Evolutionary conservation across 1,140 invertebrate genomes (phyloP).

Genomic region (Pogonus chalceus): DNA sequence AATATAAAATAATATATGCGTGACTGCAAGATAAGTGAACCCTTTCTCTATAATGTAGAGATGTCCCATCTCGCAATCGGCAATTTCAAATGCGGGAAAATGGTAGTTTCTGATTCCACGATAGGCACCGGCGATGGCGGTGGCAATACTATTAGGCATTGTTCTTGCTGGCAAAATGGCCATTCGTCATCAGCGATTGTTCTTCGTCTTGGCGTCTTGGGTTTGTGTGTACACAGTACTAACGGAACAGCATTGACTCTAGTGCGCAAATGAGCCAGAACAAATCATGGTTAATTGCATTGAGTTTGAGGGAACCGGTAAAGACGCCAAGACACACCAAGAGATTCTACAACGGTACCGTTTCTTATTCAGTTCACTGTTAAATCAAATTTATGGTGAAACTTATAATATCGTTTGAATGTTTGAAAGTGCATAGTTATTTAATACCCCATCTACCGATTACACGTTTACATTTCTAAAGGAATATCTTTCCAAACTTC

Average conservation of each 20-base stretch:
- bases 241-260: constrained; percentile 18
- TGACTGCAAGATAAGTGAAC: too few relatives aligned
- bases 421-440: constrained; percentile 32
- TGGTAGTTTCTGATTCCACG: too few relatives aligned
- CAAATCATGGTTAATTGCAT: constrained; percentile 39
- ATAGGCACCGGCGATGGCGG: too few relatives aligned
- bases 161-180: too few relatives aligned
- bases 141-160: too few relatives aligned
- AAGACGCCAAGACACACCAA: background rate
- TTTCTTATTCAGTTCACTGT: constrained; percentile 31
- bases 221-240: background rate
- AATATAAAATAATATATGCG: too few relatives aligned
- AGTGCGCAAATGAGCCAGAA: constrained; percentile 26
- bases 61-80: too few relatives aligned
- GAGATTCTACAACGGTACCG: background rate
- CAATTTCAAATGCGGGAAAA: too few relatives aligned
- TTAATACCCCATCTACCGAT: too few relatives aligned
- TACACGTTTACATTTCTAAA: too few relatives aligned
- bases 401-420: constrained; percentile 32
- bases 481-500: too few relatives aligned
- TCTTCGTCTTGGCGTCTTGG: background rate
- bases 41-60: too few relatives aligned
- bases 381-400: constrained; percentile 39
- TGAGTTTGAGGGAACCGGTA: constrained; percentile 21
- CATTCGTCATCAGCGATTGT: constrained; percentile 27